Evolutionary conservation across 2,113 vertebrate genomes (phyloP).

Genomic region (Urocitellus parryii): DNA sequence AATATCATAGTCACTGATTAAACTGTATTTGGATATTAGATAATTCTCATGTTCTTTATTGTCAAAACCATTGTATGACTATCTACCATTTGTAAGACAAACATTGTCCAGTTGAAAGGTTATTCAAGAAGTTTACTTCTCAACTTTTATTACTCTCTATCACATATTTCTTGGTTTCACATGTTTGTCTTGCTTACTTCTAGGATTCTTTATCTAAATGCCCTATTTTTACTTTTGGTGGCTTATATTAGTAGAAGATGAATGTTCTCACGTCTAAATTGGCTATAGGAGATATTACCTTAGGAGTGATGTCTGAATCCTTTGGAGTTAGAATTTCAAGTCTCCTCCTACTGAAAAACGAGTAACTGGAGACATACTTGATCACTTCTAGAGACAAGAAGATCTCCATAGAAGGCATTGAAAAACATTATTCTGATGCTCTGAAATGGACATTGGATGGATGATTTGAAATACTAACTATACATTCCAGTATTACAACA

Average conservation of each 20-base stretch:
- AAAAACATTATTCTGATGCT: slow-evolving; percentile 70
- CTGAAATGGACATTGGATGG: slow-evolving; percentile 54
- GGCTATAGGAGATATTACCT: neutral
- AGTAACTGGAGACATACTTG: slow-evolving; percentile 59
- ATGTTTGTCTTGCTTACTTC: neutral
- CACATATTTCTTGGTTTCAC: neutral
- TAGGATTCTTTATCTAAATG: slow-evolving; percentile 21
- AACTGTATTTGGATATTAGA: slow-evolving; percentile 12
- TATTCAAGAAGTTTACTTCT: neutral
- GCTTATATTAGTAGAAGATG: neutral
- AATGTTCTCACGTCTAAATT: neutral
- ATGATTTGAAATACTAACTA: slow-evolving; percentile 69
- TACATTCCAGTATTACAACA: slow-evolving; percentile 1
- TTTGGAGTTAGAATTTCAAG: slow-evolving; percentile 44
- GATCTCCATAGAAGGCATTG: slow-evolving; percentile 43
- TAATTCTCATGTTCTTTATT: neutral
- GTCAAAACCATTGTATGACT: neutral
- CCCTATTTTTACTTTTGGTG: slow-evolving; percentile 43
- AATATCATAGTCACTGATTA: slow-evolving; percentile 49
- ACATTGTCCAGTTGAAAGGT: neutral
- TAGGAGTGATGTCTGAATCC: neutral
- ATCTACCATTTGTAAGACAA: neutral
- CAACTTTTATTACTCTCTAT: neutral
- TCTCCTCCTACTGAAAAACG: slow-evolving; percentile 45
- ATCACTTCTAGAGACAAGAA: slow-evolving; percentile 52